Evolutionary conservation across 64 coral and sea anemone species (phyloP), one percentile per base, ranked within the genome.

Genomic region (Catalaphyllia jardinei): DNA sequence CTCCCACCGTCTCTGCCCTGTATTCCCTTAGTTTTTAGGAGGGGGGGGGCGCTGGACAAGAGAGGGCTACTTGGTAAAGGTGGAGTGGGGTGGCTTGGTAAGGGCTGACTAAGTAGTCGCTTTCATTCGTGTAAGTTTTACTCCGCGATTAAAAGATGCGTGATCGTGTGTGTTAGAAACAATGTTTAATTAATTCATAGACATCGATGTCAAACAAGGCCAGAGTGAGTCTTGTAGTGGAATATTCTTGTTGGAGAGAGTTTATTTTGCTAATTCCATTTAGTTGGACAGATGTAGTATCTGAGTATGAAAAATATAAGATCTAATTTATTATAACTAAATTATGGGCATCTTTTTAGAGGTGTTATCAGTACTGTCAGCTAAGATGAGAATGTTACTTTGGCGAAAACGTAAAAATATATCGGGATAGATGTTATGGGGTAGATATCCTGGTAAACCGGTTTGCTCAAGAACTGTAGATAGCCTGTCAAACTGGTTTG

Each of bases 241-340:
- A 79, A 59, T 24, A n/a, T 46, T 49, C 15, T 46, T 46, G 10
- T 76, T 7, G 6, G 49, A 31, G 39, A 39, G 7, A 31, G 28
- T 75, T 31, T 75, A 75, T 42, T 39, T 75, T 75, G 7, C 3
- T 75, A 38, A 75, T 35, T 75, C 31, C 31, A 42, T 16, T 75
- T 22, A 77, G 52, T 79, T 79, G 77, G 52, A 83, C 17, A 38
- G 33, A 38, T 14, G 18, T 31, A 33, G 39, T 62, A 27, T 81
- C 13, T 9, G 31, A 17, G 24, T 22, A 7, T 46, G 42, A 27
- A 49, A 42, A 71, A 8, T 27, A 51, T 3, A 10, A 85, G 20
- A 46, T 50, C 81, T 71, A 85, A 71, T 85, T 85, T 85, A 85
- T 83, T 50, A 69, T 69, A 71, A n/a, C 39, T 83, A 49, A 46